Conservation (phyloP, 2,113 vertebrate genomes). For the Oenanthe melanoleuca region DNA sequence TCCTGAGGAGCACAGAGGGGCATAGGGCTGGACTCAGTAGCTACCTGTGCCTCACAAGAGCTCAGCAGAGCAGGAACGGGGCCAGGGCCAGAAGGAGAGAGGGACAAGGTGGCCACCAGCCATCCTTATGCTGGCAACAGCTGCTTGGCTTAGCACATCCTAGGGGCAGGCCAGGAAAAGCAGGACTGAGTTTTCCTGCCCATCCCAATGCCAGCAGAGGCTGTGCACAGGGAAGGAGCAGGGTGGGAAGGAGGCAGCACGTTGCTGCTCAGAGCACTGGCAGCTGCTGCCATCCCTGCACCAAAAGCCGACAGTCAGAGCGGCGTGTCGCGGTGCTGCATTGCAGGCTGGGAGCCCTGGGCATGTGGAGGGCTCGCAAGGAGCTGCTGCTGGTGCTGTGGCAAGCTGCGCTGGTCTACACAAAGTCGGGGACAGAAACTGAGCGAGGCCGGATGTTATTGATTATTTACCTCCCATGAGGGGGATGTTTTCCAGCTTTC, state of each 20-base stretch:
- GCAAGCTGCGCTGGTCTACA: fast-evolving
- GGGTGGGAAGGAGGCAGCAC: not conserved
- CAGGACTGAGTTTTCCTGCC: not conserved
- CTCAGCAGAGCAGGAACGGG: not conserved
- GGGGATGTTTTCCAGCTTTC: not conserved
- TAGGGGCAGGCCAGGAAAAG: not conserved
- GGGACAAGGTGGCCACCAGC: not conserved
- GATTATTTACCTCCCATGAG: not conserved
- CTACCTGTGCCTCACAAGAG: not conserved
- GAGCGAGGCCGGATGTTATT: not conserved
- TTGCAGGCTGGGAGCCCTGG: conserved; percentile 35
- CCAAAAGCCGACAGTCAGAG: not conserved
- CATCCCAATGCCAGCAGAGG: not conserved
- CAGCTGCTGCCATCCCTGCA: conserved; percentile 39
- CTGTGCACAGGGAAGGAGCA: not conserved
- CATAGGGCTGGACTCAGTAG: not conserved
- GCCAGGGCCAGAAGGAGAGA: not conserved
- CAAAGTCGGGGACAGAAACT: not conserved
- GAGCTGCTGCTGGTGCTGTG: not conserved
- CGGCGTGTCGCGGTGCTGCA: not conserved
- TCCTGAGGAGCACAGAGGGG: fast-evolving
- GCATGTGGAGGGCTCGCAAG: not conserved
- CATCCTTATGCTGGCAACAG: not conserved
- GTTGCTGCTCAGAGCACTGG: not conserved
- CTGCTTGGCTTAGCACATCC: not conserved